Evolutionary conservation across 2,888 invertebrate genomes (phyloP), one percentile per base, ranked within the genome.

Genomic region (Drosophila mimetica): DNA sequence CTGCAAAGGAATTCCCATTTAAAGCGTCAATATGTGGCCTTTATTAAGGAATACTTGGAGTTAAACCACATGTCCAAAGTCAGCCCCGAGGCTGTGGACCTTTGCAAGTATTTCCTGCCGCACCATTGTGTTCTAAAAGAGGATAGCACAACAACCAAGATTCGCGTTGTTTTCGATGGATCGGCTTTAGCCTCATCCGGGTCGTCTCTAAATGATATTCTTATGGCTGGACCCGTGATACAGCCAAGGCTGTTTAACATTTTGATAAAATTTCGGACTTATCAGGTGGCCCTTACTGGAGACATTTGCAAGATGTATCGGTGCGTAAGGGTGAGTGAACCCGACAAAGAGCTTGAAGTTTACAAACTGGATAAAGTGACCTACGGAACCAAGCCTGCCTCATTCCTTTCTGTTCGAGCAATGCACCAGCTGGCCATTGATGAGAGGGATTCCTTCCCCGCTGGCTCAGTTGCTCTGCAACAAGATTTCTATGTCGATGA

Each of bases 381-480:
- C 32, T 32, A 13, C 32, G 11, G 32, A 32, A 32, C 32, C 13
- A 32, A 32, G 32, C 32, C 37, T 16, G 37, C 37, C 16, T 37
- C 37, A 16, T 37, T 16, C n/a, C 16, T 37, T 6, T 14, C 37
- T 14, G 37, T 14, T 16, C 37, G 14, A n/a, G n/a, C 14, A 37
- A 37, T 42, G 20, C 42, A 25, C 42, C 25, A 42, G 42, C 42
- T 42, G 42, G 22, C 42, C 13, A 42, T 20, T 22, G 42, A 25
- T 22, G 25, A 42, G 13, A 13, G 42, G 6, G 42, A 42, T 9
- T 11, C 42, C 20, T 42, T 20, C 25, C 42, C 42, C 13, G 4
- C 20, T 25, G 42, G 22, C 42, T 42, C 42, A 42, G 42, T n/a
- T 13, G 42, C 42, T 9, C 25, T 42, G 42, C 42, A 25, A 25